A percentile compares a stretch with the other conserved stretches of the same genome.
Evolutionary conservation across 2,888 invertebrate species (phyloP).

Genomic region (Erebia ligea): DNA sequence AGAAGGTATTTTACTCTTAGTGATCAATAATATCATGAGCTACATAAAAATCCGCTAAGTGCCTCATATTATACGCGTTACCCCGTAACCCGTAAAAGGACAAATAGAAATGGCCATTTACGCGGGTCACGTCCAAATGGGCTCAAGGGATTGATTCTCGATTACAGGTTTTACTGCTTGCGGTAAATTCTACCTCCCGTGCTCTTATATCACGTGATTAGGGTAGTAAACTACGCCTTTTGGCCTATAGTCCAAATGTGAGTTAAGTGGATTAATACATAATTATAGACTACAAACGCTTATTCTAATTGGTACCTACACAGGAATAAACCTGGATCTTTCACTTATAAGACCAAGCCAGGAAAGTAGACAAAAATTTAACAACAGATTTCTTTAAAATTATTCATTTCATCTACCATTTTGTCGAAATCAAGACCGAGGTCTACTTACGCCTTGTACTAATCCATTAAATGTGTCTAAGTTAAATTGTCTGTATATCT

Average conservation of each 20-base stretch:
- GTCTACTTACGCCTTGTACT: too few species aligned
- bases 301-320: too few species aligned
- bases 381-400: too few species aligned
- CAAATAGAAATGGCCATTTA: conserved; percentile 46
- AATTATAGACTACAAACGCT: neutral
- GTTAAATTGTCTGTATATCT: too few species aligned
- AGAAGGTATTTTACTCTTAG: conserved; percentile 3
- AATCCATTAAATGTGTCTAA: too few species aligned
- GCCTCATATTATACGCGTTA: conserved; percentile 32
- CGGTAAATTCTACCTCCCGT: conserved; percentile 49
- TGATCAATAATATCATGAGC: conserved; percentile 26
- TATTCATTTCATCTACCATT: too few species aligned
- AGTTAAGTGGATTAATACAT: too few species aligned
- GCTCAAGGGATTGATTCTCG: conserved; percentile 51
- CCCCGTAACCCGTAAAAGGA: conserved; percentile 37
- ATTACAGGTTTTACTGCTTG: conserved; percentile 53
- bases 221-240: conserved; percentile 25
- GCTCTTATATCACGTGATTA: conserved; percentile 51
- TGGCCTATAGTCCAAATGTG: neutral
- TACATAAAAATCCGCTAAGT: conserved; percentile 35
- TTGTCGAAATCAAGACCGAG: too few species aligned
- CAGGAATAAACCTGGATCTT: too few species aligned
- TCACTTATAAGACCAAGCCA: too few species aligned
- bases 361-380: too few species aligned
- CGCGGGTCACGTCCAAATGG: conserved; percentile 55